phyloP scores from a whole-genome alignment of 1,140 invertebrate genomes.

The Brachionus plicatilis region DNA sequence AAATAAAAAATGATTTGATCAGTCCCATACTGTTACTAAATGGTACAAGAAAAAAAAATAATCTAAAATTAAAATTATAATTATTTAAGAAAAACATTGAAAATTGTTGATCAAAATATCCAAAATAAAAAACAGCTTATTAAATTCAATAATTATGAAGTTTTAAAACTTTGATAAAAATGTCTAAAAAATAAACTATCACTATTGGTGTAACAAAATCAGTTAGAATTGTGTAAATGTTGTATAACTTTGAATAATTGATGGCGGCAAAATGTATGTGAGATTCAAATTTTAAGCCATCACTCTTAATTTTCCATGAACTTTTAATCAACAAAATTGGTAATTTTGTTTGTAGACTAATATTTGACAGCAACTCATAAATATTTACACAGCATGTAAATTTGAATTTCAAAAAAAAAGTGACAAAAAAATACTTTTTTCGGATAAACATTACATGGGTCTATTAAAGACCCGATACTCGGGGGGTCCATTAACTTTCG shows the following conservation, averaged over 20 bases:
- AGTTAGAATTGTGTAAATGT: background rate
- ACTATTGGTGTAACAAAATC: background rate
- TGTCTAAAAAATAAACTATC: background rate
- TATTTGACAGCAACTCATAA: background rate
- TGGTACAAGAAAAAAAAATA: background rate
- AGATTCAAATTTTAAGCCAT: background rate
- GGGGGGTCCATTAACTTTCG: background rate
- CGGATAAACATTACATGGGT: background rate
- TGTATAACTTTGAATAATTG: background rate
- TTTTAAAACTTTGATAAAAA: background rate
- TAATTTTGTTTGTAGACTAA: background rate
- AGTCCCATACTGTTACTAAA: background rate
- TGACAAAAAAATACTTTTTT: background rate
- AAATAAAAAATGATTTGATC: background rate
- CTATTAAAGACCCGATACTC: background rate
- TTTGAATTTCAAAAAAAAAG: background rate
- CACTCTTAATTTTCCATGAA: background rate
- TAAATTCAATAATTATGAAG: background rate
- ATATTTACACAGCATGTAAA: background rate
- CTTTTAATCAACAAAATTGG: background rate
- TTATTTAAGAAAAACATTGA: background rate
- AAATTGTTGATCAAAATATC: background rate
- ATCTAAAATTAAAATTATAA: background rate
- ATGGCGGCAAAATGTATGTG: background rate
- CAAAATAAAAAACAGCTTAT: background rate